Evolutionary conservation across 2,113 vertebrate genomes (phyloP).

Genomic region (Lophura nycthemera): DNA sequence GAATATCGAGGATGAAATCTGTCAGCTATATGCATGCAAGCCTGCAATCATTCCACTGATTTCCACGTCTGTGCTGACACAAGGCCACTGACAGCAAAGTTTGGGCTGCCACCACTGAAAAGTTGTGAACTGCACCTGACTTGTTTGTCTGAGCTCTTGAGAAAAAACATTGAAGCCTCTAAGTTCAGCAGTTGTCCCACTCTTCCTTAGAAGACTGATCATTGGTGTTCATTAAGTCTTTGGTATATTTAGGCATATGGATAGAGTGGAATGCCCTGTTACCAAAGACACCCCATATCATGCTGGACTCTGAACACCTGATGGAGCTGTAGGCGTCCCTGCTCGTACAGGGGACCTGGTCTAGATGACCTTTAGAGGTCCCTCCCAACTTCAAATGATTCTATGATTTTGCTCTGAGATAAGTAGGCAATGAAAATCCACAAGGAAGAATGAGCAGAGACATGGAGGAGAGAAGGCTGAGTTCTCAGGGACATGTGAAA

Average conservation of each 20-base stretch:
- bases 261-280: neutral
- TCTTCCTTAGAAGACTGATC: slow-evolving; percentile 11
- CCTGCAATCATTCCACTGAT: neutral
- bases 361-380: too few relatives aligned
- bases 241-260: slow-evolving; percentile 48
- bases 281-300: too few relatives aligned
- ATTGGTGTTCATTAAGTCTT: slow-evolving; percentile 58
- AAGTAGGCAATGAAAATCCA: slow-evolving; percentile 38
- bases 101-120: neutral
- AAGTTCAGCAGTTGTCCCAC: neutral
- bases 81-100: neutral
- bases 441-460: neutral
- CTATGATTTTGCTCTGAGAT: slow-evolving; percentile 7
- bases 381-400: too few relatives aligned
- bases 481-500: neutral
- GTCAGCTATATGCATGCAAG: neutral
- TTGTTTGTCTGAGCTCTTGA: neutral
- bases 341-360: too few relatives aligned
- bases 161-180: neutral
- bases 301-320: too few relatives aligned
- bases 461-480: neutral
- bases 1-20: neutral
- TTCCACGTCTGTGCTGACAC: neutral
- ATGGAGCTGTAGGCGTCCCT: too few relatives aligned
- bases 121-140: neutral